These are phyloP conservation scores for Brachyhypopomus gauderio DNA, from an alignment of 2,113 vertebrate genomes.

Conservation along the genomic window DNA sequence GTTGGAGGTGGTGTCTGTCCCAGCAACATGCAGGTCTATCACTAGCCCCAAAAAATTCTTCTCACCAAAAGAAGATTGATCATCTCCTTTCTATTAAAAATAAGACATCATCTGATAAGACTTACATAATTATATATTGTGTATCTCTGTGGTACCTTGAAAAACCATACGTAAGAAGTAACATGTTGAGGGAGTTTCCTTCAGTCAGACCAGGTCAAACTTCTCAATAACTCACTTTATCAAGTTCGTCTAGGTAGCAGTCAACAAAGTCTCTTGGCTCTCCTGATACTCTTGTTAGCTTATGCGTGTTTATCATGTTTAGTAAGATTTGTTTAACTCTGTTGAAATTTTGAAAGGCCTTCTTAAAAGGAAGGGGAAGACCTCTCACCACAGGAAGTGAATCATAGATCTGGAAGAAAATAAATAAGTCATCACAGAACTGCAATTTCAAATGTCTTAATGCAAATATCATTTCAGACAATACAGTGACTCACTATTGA, in stretches of 20 bases:
- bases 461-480: background rate
- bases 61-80: constrained; percentile 55
- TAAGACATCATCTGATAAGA: background rate
- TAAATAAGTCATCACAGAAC: background rate
- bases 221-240: constrained; percentile 39
- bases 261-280: constrained; percentile 58
- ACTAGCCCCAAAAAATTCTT: constrained; percentile 52
- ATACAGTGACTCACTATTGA: constrained; percentile 48
- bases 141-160: background rate
- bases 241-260: constrained; percentile 62
- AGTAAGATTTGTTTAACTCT: constrained; percentile 18
- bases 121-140: background rate
- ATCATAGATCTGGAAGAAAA: constrained; percentile 49
- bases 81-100: constrained; percentile 8
- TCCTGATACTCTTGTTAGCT: constrained; percentile 40
- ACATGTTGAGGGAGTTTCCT: background rate
- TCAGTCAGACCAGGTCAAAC: background rate
- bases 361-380: constrained; percentile 57
- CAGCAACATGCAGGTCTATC: constrained; percentile 68
- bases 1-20: constrained; percentile 73
- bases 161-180: background rate
- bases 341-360: constrained; percentile 35
- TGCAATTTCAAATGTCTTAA: background rate
- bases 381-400: constrained; percentile 43
- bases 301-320: constrained; percentile 53